Percentiles rank a stretch among this genome's conserved stretches.
Evolutionary conservation across 2,797 vertebrate genomes (phyloP).

Genomic region (Chaetophractus vellerosus): DNA sequence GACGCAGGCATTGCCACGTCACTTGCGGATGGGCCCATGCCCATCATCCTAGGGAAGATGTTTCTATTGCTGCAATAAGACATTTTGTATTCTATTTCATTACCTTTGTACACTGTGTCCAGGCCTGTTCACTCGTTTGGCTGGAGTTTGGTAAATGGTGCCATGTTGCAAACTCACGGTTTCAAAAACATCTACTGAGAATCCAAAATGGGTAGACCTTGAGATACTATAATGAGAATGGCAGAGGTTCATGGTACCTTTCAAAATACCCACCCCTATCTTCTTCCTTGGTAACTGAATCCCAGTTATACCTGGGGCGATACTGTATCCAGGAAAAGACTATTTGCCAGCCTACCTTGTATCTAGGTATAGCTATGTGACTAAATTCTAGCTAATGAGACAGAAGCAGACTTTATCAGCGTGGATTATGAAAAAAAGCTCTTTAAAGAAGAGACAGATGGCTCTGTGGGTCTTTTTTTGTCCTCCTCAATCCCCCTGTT

Average conservation of each 20-base stretch:
- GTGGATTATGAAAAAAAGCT: not conserved
- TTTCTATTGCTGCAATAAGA: not conserved
- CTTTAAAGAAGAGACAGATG: not conserved
- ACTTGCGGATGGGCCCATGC: too few species aligned
- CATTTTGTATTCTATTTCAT: not conserved
- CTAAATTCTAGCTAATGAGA: not conserved
- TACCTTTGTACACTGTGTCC: not conserved
- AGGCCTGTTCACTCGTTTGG: not conserved
- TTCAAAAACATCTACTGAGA: not conserved
- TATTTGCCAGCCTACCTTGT: not conserved
- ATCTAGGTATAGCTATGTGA: not conserved
- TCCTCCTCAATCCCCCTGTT: not conserved
- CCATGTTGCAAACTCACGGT: not conserved
- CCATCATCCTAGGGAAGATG: accelerated
- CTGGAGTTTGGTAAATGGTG: not conserved
- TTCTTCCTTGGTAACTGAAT: not conserved
- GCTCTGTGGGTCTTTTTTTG: not conserved
- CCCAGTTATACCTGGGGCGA: not conserved
- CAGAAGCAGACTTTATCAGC: not conserved
- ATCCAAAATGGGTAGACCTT: not conserved
- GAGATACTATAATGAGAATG: not conserved
- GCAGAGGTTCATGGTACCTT: not conserved
- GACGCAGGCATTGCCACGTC: not conserved
- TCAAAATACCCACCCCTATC: not conserved
- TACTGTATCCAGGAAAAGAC: not conserved